phyloP scores from a whole-genome alignment of 1,140 invertebrate genomes.

The Dolichoris vasculosae region DNA sequence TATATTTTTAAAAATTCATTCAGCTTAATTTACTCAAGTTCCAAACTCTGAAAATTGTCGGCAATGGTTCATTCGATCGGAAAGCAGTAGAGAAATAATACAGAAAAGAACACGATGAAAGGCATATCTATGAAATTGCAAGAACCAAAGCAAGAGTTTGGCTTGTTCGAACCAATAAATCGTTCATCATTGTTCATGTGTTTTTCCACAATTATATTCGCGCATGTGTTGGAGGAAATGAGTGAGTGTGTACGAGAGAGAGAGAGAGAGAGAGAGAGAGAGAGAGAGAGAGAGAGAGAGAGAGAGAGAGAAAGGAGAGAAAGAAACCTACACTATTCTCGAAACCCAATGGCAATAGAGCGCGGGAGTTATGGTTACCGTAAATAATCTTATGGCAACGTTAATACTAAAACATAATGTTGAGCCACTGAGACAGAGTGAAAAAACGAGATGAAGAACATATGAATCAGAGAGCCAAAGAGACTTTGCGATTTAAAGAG shows the following conservation, averaged over 20 bases:
- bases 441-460: neutral
- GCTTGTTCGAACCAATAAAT: conserved; percentile 61
- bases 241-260: neutral
- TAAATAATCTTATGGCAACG: conserved; percentile 66
- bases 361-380: conserved; percentile 68
- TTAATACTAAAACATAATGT: neutral
- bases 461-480: conserved; percentile 30
- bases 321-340: conserved; percentile 53
- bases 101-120: neutral
- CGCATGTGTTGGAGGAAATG: neutral
- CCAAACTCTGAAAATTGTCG: neutral
- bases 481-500: conserved; percentile 4
- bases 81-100: neutral
- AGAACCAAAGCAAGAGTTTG: conserved; percentile 5
- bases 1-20: no score
- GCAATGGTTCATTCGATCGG: neutral
- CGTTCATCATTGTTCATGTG: conserved; percentile 60
- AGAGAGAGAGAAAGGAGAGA: neutral
- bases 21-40: neutral
- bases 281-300: neutral
- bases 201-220: conserved; percentile 39
- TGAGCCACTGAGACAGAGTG: neutral
- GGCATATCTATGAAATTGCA: neutral
- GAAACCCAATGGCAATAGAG: conserved; percentile 62
- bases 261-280: neutral